Conservation (phyloP, 1,140 invertebrate species). For the Drosophila repletoides region DNA sequence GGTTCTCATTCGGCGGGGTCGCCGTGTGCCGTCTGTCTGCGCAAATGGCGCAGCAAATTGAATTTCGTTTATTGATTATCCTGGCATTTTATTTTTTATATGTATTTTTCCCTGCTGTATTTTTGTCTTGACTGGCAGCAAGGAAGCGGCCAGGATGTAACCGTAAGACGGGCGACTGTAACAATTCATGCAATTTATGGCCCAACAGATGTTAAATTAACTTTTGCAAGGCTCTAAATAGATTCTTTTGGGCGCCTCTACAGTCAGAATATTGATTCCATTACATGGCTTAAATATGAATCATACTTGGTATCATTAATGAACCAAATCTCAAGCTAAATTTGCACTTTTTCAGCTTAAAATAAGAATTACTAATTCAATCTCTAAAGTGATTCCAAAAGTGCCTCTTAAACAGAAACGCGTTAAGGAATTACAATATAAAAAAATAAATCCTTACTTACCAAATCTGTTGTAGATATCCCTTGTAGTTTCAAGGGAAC, state of each 20-base stretch:
- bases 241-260: conserved; percentile 1
- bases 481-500: no score
- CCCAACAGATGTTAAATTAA: conserved; percentile 71
- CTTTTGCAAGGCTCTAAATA: conserved; percentile 47
- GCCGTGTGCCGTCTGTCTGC: conserved; percentile 50
- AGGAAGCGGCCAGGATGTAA: conserved; percentile 45
- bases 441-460: no score
- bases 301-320: conserved; percentile 31
- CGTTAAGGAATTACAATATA: no score
- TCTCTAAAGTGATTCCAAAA: no score
- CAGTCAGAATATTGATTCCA: not conserved
- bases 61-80: conserved; percentile 81
- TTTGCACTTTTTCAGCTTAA: conserved; percentile 9
- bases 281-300: conserved; percentile 16
- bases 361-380: no score
- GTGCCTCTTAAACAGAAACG: no score
- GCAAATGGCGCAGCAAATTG: conserved; percentile 81
- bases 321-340: conserved; percentile 18
- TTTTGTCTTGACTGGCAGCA: conserved; percentile 17
- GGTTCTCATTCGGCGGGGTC: not conserved
- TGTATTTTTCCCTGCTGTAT: conserved; percentile 2
- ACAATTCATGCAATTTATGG: conserved; percentile 67
- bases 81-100: conserved; percentile 69
- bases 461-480: no score
- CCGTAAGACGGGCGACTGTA: conserved; percentile 5